These are phyloP conservation scores for Pelecanoides urinatrix DNA, from an alignment of 2,113 vertebrate genomes.

Conservation along the genomic window DNA sequence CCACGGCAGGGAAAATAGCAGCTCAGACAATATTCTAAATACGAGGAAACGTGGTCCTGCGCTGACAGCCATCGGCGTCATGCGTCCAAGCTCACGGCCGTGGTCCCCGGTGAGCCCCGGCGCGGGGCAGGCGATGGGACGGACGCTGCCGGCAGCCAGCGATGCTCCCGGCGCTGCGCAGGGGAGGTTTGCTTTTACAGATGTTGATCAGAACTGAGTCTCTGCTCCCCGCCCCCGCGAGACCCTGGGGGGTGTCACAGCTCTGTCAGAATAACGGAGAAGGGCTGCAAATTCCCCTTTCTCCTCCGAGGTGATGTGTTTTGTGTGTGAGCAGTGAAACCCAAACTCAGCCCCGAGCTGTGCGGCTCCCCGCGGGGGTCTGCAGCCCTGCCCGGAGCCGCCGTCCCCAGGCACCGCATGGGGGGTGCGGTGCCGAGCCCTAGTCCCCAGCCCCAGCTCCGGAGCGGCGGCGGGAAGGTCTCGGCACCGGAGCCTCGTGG, in stretches of 20 bases:
- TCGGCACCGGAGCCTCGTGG: fast-evolving
- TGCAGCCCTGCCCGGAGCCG: not conserved
- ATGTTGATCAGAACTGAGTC: not conserved
- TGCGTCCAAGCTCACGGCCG: fast-evolving
- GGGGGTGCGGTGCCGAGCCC: fast-evolving
- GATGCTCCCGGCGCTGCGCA: fast-evolving
- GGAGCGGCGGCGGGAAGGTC: fast-evolving
- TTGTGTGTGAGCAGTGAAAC: not conserved
- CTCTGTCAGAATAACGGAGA: not conserved
- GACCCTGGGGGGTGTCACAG: not conserved
- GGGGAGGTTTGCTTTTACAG: not conserved
- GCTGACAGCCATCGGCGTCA: fast-evolving
- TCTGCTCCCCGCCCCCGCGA: not conserved
- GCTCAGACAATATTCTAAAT: not conserved
- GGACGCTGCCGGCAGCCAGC: not conserved
- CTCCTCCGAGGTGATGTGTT: fast-evolving
- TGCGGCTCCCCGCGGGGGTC: no score
- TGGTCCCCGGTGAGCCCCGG: fast-evolving
- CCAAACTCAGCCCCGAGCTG: not conserved
- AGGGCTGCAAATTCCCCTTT: not conserved
- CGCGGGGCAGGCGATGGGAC: fast-evolving
- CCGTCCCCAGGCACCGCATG: fast-evolving
- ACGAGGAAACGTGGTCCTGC: not conserved
- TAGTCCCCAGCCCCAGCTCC: not conserved
- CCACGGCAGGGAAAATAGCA: not conserved